Percentiles rank a stretch among this genome's conserved stretches.
These are phyloP conservation scores for Neomonachus schauinslandi DNA, from an alignment of 2,113 vertebrate genomes.

Conservation along the genomic window DNA sequence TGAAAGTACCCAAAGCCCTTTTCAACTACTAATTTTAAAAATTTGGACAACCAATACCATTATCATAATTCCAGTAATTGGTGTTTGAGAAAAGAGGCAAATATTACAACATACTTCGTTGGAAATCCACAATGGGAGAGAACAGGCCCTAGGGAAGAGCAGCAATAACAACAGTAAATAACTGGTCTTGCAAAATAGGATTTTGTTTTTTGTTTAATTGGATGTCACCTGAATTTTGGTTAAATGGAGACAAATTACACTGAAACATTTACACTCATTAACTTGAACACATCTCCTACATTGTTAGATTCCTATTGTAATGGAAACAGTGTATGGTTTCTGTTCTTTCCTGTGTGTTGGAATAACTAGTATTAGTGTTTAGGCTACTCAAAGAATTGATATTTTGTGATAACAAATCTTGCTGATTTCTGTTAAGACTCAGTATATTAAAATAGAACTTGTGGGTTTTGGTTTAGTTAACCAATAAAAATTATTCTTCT, in stretches of 20 bases:
- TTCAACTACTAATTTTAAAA: conserved; percentile 65
- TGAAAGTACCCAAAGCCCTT: conserved; percentile 66
- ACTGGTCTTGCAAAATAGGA: background rate
- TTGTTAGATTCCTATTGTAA: background rate
- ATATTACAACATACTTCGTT: conserved; percentile 58
- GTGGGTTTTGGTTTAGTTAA: background rate
- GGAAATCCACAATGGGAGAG: background rate
- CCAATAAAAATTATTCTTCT: background rate
- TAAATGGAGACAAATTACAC: conserved; percentile 45
- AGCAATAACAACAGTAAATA: conserved; percentile 32
- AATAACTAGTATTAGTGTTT: conserved; percentile 7
- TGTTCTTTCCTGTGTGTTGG: background rate
- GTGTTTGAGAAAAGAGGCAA: conserved; percentile 60
- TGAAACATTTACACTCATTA: background rate
- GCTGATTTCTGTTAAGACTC: background rate
- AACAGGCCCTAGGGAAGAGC: conserved; percentile 30
- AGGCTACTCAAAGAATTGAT: background rate
- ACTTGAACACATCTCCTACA: background rate
- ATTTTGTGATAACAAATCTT: background rate
- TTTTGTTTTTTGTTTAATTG: conserved; percentile 26
- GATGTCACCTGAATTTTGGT: conserved; percentile 6
- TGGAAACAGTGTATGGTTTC: background rate
- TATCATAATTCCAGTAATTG: conserved; percentile 51
- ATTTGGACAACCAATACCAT: conserved; percentile 55
- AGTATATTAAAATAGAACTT: conserved; percentile 12